Evolutionary conservation across 2,797 vertebrate genomes (phyloP), one percentile per base, ranked within the genome.

Genomic region (Melanotaenia maccullochi): DNA sequence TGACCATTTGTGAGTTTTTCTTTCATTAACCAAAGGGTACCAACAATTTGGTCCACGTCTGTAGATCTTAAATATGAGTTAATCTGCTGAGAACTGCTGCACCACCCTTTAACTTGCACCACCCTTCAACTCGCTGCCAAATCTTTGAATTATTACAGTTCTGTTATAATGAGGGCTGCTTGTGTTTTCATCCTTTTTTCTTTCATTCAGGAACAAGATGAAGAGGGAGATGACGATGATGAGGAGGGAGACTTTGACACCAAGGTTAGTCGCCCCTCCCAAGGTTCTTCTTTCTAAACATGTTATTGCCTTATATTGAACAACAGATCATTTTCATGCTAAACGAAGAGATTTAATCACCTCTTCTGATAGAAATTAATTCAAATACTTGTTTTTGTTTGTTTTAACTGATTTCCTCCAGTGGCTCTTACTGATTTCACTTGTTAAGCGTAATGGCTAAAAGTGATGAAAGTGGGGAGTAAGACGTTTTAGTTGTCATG

Each of bases 211-310:
- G 97, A 98, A 91, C 90, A 95, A 93, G 94, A 95, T 60, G 95
- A 95, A 0, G 98, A 98, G 40, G 96, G 95, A 35, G 90, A 90
- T 64, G 97, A 99, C 73, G 97, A 99, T 0, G 97, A 98, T 0
- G 97, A 98, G 0, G 97, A 98, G 75, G 95, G 93, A 49, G 96
- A 97, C 38, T 85, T 85, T 62, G 95, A 96, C 81, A 93, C 94
- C 62, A 98, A 96, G 95, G 98, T 99, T 76, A 82, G 94, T 0
- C 24, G 40, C 24, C 1, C 2, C 9, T 2, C 36, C 36, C 9
- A 38, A 11, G 36, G 36, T 38, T 38, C 36, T 38, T 38, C 11
- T 38, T 38, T 12, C 33, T 35, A 1, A 35, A 9, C 33, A 35
- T 38, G 11, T 38, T 11, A 38, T 38, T 38, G 33, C 33, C 2